A percentile compares a stretch with the other conserved stretches of the same genome.
phyloP scores from a whole-genome alignment of 2,797 vertebrate genomes.

The Schizopygopsis malacanthus region DNA sequence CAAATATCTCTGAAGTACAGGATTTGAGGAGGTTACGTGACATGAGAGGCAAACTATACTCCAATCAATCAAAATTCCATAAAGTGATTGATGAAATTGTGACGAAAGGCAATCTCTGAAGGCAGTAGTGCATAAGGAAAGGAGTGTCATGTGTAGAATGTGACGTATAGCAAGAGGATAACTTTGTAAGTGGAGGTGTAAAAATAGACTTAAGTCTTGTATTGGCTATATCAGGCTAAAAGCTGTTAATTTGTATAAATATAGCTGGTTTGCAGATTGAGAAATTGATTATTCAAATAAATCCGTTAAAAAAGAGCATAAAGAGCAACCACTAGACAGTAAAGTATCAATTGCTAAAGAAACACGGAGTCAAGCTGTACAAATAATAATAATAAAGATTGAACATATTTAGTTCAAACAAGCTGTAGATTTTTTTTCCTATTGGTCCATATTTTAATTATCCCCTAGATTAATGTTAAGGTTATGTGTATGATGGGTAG shows the following conservation, averaged over 20 bases:
- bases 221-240: neutral
- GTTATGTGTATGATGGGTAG: neutral
- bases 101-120: neutral
- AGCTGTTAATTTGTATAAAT: neutral
- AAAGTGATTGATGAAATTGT: neutral
- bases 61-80: neutral
- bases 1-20: constrained; percentile 23
- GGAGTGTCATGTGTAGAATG: neutral
- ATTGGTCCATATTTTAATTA: neutral
- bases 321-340: neutral
- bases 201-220: constrained; percentile 12
- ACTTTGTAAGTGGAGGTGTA: neutral
- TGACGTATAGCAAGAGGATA: constrained; percentile 2
- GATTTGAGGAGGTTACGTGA: neutral
- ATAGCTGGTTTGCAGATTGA: neutral
- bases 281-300: neutral
- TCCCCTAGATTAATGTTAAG: neutral
- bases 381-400: neutral
- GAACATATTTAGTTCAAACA: neutral
- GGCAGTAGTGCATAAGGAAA: neutral
- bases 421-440: neutral
- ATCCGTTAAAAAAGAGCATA: neutral
- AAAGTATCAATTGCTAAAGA: neutral
- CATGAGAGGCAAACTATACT: neutral
- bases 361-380: too few relatives aligned